A percentile compares a stretch with the other conserved stretches of the same genome.
Evolutionary conservation across 2,113 vertebrate genomes (phyloP).

Genomic region (Oncorhynchus masou): DNA sequence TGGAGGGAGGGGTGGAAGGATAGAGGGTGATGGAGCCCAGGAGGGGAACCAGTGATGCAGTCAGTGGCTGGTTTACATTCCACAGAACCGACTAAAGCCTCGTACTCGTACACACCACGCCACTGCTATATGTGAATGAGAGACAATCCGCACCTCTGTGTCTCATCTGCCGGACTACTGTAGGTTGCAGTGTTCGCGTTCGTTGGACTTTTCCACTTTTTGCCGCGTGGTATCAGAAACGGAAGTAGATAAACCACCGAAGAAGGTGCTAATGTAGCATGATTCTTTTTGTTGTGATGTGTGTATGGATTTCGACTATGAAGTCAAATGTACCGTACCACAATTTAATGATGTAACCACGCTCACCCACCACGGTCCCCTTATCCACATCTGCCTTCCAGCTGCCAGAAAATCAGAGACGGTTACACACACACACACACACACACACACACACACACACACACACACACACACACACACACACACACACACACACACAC

Average conservation of each 20-base stretch:
- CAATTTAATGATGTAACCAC: neutral
- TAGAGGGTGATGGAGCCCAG: conserved; percentile 22
- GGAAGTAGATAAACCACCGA: no score
- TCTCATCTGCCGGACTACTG: no score
- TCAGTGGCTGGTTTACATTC: conserved; percentile 69
- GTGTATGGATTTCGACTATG: no score
- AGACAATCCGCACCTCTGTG: no score
- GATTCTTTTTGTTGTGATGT: no score
- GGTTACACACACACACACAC: no score
- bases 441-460: neutral
- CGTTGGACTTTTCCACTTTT: no score
- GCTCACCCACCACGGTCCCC: neutral
- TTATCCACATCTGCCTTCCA: conserved; percentile 7
- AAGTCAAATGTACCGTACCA: neutral
- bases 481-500: no score
- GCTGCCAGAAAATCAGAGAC: conserved; percentile 23
- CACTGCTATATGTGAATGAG: neutral
- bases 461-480: neutral
- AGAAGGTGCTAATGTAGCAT: no score
- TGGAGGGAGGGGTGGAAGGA: neutral
- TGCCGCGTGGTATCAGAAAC: no score
- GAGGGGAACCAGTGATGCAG: conserved; percentile 52
- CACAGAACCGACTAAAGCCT: conserved; percentile 45
- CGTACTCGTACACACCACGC: neutral
- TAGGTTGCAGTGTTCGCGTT: no score